Conservation (phyloP, 2,888 invertebrate species). For the Sphaerophoria rueppellii region DNA sequence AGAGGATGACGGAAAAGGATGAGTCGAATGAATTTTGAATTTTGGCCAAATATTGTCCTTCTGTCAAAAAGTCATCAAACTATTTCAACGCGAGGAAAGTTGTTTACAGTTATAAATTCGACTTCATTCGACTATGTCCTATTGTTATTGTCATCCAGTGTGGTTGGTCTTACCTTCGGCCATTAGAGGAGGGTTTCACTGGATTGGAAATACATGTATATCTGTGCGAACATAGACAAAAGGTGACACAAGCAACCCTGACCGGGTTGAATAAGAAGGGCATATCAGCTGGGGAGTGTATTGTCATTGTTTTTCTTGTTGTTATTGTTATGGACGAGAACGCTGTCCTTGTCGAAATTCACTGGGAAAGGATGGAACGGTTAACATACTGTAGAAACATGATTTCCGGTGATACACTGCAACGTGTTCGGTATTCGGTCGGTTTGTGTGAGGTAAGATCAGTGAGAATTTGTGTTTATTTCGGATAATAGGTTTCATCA, state of each 20-base stretch:
- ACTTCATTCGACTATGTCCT: no score
- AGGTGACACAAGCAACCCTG: no score
- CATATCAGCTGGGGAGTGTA: no score
- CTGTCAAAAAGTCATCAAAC: conserved; percentile 21
- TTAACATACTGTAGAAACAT: conserved; percentile 45
- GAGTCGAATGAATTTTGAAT: background rate
- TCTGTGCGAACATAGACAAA: no score
- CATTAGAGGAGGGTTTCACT: no score
- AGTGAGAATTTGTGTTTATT: conserved; percentile 26
- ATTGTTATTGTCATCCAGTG: no score
- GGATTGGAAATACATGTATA: no score
- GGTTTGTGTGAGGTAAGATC: conserved; percentile 18
- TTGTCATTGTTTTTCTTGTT: background rate
- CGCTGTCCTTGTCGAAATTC: background rate
- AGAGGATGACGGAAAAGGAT: background rate
- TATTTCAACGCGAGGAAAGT: background rate
- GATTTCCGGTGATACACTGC: background rate
- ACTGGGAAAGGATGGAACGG: conserved; percentile 44
- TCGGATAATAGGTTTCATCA: conserved; percentile 24
- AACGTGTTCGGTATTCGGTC: no score
- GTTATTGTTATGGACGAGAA: conserved; percentile 20
- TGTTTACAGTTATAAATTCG: no score
- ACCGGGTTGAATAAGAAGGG: no score
- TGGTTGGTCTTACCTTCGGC: no score
- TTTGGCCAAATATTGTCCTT: background rate